Evolutionary conservation across 2,113 vertebrate genomes (phyloP).

Genomic region (Alexandromys fortis): DNA sequence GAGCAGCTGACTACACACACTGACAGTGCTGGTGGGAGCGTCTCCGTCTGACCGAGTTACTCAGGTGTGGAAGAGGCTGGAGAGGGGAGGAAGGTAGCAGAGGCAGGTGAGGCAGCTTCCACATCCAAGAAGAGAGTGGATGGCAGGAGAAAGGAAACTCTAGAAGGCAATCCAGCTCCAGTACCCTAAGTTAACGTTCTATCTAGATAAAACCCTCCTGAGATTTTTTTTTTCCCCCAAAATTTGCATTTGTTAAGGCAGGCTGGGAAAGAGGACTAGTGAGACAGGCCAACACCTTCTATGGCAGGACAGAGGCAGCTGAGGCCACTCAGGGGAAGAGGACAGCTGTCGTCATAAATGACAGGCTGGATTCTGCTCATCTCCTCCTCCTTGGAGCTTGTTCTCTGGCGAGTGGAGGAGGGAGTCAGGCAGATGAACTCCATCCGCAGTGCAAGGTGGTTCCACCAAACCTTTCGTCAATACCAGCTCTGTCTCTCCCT

Average conservation of each 20-base stretch:
- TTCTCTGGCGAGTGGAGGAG: background rate
- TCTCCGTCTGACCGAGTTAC: background rate
- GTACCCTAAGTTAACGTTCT: background rate
- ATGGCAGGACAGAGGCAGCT: background rate
- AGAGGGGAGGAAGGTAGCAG: background rate
- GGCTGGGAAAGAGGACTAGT: background rate
- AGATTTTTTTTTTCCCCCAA: background rate
- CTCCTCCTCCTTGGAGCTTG: background rate
- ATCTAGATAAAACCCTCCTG: background rate
- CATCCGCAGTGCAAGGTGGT: background rate
- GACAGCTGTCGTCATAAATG: too few species aligned
- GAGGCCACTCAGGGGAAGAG: background rate
- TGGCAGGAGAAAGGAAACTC: background rate
- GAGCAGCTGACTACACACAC: background rate
- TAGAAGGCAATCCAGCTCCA: background rate
- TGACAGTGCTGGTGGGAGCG: background rate
- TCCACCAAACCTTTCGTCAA: background rate
- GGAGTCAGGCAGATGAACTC: background rate
- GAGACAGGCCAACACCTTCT: background rate
- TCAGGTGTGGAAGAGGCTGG: background rate
- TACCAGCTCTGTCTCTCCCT: background rate
- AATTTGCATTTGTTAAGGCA: conserved; percentile 6
- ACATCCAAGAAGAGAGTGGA: background rate
- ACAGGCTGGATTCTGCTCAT: background rate
- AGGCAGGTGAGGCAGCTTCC: background rate